A percentile compares a stretch with the other conserved stretches of the same genome.
phyloP scores from a whole-genome alignment of 2,888 invertebrate genomes.

The Bhutanitis thaidina region DNA sequence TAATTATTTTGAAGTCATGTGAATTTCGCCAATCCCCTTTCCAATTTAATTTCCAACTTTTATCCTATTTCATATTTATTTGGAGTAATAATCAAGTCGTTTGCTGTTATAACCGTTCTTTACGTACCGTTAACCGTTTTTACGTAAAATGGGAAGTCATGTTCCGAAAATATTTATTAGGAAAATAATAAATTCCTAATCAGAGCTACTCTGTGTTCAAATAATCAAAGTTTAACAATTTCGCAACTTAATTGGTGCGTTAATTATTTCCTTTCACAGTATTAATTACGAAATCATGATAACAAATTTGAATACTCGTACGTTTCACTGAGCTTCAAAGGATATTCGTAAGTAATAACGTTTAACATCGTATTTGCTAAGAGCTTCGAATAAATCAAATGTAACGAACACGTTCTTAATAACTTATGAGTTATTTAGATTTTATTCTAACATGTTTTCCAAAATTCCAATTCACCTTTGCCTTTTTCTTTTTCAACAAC shows the following conservation, averaged over 20 bases:
- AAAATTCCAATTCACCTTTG: too few species aligned
- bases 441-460: background rate
- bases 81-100: too few species aligned
- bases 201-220: constrained; percentile 1
- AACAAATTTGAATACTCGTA: constrained; percentile 13
- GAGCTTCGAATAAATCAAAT: background rate
- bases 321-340: constrained; percentile 5
- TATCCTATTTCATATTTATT: too few species aligned
- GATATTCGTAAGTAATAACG: constrained; percentile 11
- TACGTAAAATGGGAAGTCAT: background rate
- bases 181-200: constrained; percentile 11
- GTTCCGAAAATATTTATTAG: constrained; percentile 2
- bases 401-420: background rate
- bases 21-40: too few species aligned
- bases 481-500: too few species aligned
- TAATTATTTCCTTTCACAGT: constrained; percentile 18
- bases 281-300: constrained; percentile 16
- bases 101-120: too few species aligned
- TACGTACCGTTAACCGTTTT: too few species aligned
- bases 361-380: constrained; percentile 3
- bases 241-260: constrained; percentile 14
- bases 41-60: too few species aligned
- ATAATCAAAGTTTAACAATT: constrained; percentile 19
- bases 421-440: background rate
- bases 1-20: too few species aligned